A percentile compares a stretch with the other conserved stretches of the same genome.
phyloP scores from a whole-genome alignment of 1,140 invertebrate genomes.

The Bombus waltoni region DNA sequence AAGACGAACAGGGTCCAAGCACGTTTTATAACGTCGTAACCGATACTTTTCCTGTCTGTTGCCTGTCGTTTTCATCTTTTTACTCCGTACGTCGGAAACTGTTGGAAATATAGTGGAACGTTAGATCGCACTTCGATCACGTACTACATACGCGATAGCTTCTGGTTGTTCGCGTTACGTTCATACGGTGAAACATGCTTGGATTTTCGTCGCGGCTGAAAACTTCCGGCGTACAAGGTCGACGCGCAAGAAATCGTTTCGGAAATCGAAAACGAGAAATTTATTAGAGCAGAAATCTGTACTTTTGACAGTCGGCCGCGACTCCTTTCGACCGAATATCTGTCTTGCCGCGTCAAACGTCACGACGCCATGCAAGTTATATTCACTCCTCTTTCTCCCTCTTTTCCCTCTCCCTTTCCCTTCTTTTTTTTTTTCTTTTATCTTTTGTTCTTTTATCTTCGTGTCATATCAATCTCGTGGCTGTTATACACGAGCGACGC shows the following conservation, averaged over 20 bases:
- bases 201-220: neutral
- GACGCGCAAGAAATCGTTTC: neutral
- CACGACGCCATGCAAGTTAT: neutral
- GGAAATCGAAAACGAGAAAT: conserved; percentile 15
- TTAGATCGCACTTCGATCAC: neutral
- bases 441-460: no score
- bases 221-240: neutral
- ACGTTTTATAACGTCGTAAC: conserved; percentile 11
- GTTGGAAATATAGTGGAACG: conserved; percentile 1
- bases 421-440: no score
- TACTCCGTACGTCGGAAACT: no score
- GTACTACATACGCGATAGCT: neutral
- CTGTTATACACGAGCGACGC: neutral
- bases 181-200: neutral
- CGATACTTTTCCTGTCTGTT: neutral
- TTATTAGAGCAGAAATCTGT: conserved; percentile 22
- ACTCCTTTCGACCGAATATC: no score
- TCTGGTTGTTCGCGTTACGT: neutral
- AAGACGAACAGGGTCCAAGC: neutral
- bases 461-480: conserved; percentile 4
- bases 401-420: no score
- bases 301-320: neutral
- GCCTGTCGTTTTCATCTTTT: neutral
- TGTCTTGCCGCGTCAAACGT: neutral
- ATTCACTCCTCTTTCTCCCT: no score